Evolutionary conservation across 1,140 invertebrate genomes (phyloP).

Genomic region (Palaemon carinicauda): DNA sequence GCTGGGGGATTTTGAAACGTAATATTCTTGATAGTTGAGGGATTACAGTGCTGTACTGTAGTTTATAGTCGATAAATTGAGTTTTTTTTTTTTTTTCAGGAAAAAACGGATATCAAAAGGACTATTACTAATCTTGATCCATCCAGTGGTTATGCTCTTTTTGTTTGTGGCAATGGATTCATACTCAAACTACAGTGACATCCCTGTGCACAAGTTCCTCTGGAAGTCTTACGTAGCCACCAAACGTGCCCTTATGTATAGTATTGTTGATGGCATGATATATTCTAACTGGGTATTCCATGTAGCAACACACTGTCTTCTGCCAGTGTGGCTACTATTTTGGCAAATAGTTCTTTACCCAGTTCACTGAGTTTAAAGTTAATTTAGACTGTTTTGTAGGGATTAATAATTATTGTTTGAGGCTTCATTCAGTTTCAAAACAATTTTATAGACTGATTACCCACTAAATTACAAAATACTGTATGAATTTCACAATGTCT

Average conservation of each 20-base stretch:
- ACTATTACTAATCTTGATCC: constrained; percentile 72
- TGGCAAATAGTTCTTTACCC: constrained; percentile 65
- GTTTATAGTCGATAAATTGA: too few relatives aligned
- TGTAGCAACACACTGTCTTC: constrained; percentile 68
- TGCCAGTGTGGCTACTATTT: constrained; percentile 73
- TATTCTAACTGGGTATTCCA: constrained; percentile 76
- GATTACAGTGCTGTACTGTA: too few relatives aligned
- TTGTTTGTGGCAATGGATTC: constrained; percentile 72
- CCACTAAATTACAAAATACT: too few relatives aligned
- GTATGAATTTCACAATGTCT: too few relatives aligned
- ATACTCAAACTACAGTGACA: constrained; percentile 71
- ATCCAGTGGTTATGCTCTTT: constrained; percentile 75
- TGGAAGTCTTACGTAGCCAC: constrained; percentile 71
- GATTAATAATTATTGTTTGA: neutral
- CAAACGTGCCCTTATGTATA: constrained; percentile 80
- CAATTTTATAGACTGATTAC: too few relatives aligned
- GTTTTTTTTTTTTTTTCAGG: constrained; percentile 61
- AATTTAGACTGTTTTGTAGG: neutral
- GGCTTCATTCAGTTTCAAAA: neutral
- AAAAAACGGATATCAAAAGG: constrained; percentile 65
- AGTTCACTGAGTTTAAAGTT: constrained; percentile 4
- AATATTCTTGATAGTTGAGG: too few relatives aligned
- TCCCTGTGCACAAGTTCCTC: constrained; percentile 64
- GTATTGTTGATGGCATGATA: constrained; percentile 81
- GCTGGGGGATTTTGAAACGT: too few relatives aligned